Percentiles rank a stretch among this genome's conserved stretches.
phyloP scores from a whole-genome alignment of 2,888 invertebrate species.

The Nycteola revayana region DNA sequence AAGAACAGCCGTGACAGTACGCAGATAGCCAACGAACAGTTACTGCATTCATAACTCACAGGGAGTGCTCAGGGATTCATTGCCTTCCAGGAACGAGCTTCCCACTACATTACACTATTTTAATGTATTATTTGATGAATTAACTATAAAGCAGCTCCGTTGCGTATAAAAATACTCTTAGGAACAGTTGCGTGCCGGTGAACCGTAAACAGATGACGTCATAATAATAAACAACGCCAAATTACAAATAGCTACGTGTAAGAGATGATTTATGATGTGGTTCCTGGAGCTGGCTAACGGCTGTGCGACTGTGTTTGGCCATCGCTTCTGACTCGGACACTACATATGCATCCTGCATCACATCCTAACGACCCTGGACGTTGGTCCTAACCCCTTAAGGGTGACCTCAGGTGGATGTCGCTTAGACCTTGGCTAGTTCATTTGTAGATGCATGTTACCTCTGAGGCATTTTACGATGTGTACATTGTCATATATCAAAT shows the following conservation, averaged over 20 bases:
- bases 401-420: too few species aligned
- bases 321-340: too few species aligned
- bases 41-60: constrained; percentile 6
- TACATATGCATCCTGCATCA: too few species aligned
- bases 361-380: too few species aligned
- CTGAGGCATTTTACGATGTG: too few species aligned
- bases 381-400: too few species aligned
- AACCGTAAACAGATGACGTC: constrained; percentile 34
- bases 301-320: background rate
- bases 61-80: constrained; percentile 7
- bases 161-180: constrained; percentile 20
- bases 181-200: constrained; percentile 24
- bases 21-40: background rate
- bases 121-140: constrained; percentile 13
- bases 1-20: background rate
- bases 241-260: constrained; percentile 27
- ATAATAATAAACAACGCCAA: constrained; percentile 33
- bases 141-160: constrained; percentile 7
- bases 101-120: constrained; percentile 6
- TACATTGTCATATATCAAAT: too few species aligned
- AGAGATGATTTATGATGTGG: constrained; percentile 32
- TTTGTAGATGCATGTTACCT: too few species aligned
- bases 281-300: constrained; percentile 1
- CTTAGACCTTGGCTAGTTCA: too few species aligned
- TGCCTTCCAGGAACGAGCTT: constrained; percentile 7